phyloP scores from a whole-genome alignment of 2,888 invertebrate species.

The Synergus japonicus region DNA sequence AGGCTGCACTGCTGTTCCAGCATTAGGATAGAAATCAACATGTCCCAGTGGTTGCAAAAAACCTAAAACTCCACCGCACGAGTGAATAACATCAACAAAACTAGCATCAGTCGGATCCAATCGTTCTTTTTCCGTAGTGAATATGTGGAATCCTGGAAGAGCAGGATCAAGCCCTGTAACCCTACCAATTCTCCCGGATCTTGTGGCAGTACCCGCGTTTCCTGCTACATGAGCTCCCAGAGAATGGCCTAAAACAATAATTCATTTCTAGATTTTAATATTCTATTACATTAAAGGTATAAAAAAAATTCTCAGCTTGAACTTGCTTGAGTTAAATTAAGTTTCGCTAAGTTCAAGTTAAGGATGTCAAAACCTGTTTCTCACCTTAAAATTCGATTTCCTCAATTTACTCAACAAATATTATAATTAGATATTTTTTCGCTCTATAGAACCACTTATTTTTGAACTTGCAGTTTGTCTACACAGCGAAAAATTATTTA shows the following conservation, averaged over 20 bases:
- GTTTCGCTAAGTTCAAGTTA: too few relatives aligned
- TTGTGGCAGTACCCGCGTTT: constrained; percentile 66
- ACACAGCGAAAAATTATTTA: too few relatives aligned
- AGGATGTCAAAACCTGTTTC: too few relatives aligned
- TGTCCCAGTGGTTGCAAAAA: constrained; percentile 72
- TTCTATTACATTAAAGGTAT: not conserved
- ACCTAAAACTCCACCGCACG: constrained; percentile 76
- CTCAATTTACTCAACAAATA: too few relatives aligned
- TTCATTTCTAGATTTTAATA: not conserved
- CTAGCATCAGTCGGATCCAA: constrained; percentile 72
- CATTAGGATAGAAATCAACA: constrained; percentile 77
- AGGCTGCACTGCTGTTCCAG: constrained; percentile 74
- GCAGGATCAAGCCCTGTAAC: constrained; percentile 78
- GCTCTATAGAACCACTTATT: too few relatives aligned
- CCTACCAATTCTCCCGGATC: constrained; percentile 73
- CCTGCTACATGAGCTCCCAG: constrained; percentile 76
- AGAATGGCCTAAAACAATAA: constrained; percentile 69
- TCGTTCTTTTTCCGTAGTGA: constrained; percentile 65
- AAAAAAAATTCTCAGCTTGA: too few relatives aligned
- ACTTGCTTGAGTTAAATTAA: too few relatives aligned
- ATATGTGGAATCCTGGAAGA: constrained; percentile 73
- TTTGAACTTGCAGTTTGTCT: too few relatives aligned
- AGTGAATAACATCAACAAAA: constrained; percentile 77
- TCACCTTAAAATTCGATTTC: too few relatives aligned
- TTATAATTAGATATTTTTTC: too few relatives aligned